Percentiles rank a stretch among this genome's conserved stretches.
phyloP scores from a whole-genome alignment of 2,113 vertebrate genomes.

The Isichthys henryi region DNA sequence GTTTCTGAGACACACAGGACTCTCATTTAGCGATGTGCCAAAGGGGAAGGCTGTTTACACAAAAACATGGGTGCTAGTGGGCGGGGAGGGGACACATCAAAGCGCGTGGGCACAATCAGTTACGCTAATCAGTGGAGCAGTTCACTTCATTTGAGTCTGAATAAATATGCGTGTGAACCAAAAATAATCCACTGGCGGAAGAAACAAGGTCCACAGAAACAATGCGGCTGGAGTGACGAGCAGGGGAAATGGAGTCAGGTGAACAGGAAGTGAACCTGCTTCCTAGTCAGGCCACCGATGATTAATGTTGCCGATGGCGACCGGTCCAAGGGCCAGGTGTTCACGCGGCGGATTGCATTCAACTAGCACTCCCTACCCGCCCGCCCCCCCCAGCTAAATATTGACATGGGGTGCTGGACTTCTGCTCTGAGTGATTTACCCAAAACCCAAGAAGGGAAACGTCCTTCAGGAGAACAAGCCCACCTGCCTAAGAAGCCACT shows the following conservation, averaged over 20 bases:
- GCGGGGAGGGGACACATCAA: conserved; percentile 33
- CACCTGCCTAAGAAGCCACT: neutral
- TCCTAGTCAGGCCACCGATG: conserved; percentile 52
- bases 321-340: conserved; percentile 37
- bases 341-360: conserved; percentile 40
- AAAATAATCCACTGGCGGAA: conserved; percentile 45
- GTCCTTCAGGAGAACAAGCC: neutral
- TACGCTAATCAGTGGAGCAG: conserved; percentile 6
- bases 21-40: conserved; percentile 45
- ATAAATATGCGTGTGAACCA: conserved; percentile 55
- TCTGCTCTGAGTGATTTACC: conserved; percentile 21
- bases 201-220: conserved; percentile 55
- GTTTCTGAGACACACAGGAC: conserved; percentile 54
- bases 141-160: conserved; percentile 33
- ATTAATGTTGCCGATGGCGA: conserved; percentile 54
- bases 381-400: neutral
- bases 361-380: conserved; percentile 19
- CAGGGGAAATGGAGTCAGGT: conserved; percentile 59
- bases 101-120: conserved; percentile 40
- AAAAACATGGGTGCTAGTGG: conserved; percentile 30
- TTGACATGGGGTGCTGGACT: conserved; percentile 3
- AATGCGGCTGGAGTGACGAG: conserved; percentile 49
- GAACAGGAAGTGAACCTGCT: conserved; percentile 56
- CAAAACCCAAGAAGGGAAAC: neutral
- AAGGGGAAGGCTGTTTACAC: conserved; percentile 36